Evolutionary conservation across 2,888 invertebrate species (phyloP).

Genomic region (Zelleria hepariella): DNA sequence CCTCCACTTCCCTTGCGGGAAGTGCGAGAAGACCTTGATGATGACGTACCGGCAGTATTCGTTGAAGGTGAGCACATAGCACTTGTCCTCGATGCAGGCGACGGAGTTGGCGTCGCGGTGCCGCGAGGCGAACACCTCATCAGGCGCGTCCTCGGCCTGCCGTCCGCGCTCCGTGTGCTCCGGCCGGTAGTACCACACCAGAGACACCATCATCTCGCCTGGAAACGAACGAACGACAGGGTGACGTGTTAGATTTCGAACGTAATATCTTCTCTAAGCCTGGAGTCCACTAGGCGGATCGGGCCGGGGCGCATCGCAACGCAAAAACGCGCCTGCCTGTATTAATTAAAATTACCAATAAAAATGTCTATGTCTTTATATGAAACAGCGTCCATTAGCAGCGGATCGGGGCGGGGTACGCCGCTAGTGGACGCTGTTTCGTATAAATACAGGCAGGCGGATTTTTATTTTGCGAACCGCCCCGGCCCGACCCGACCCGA

Average conservation of each 20-base stretch:
- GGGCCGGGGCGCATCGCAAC: too few relatives aligned
- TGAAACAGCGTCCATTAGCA: too few relatives aligned
- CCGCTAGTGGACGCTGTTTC: too few relatives aligned
- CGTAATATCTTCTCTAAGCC: too few relatives aligned
- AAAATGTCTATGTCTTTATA: too few relatives aligned
- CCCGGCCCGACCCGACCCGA: too few relatives aligned
- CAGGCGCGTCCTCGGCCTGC: slow-evolving; percentile 82
- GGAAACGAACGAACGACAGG: slow-evolving; percentile 21
- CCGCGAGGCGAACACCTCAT: slow-evolving; percentile 96
- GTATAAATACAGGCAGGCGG: too few relatives aligned
- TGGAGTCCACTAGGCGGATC: too few relatives aligned
- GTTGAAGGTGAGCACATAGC: slow-evolving; percentile 95
- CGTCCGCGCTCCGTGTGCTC: slow-evolving; percentile 96
- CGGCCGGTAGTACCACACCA: slow-evolving; percentile 97
- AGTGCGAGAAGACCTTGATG: background rate
- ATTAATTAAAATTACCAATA: too few relatives aligned
- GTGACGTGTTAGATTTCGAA: background rate
- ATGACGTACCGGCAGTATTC: slow-evolving; percentile 92
- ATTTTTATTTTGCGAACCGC: too few relatives aligned
- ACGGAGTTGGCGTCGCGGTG: slow-evolving; percentile 97
- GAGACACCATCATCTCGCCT: slow-evolving; percentile 98
- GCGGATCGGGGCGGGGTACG: too few relatives aligned
- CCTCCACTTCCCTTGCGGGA: background rate
- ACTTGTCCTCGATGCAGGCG: slow-evolving; percentile 98
- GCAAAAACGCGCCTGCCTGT: too few relatives aligned